Evolutionary conservation across 1,140 invertebrate species (phyloP), one percentile per base, ranked within the genome.

Genomic region (Hydropsyche tenuis): DNA sequence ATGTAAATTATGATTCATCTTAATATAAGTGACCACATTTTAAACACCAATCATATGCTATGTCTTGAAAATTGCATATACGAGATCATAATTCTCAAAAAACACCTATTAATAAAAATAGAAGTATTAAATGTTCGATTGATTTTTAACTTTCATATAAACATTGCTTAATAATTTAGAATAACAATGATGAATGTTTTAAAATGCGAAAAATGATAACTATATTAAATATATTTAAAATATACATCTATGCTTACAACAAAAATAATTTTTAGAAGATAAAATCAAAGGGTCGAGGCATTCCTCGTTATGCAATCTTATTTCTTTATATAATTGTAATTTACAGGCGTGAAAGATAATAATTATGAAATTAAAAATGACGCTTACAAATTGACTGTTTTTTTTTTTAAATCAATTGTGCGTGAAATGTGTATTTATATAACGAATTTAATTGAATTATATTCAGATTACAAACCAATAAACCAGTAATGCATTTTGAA

Each of bases 151-250:
- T 18, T 71, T 12, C 16, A 16, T 42, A 62, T 63, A 63, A 72
- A 64, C 66, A 74, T 74, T 74, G 73, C 65, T 74, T 74, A 69
- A 74, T 27, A 63, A 63, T 60, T 74, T 74, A 74, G 73, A 74
- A 73, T 73, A 73, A 68, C 72, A 73, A 66, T 37, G 64, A 73
- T 56, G 25, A 69, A 60, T 42, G 72, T 60, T 60, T 37, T 1
- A 27, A 60, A 60, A 60, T 23, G 12, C 23, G 20, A 12, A 60
- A n/a, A 60, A 25, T 60, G 22, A 60, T 25, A 60, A 60, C 56
- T 25, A 60, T 60, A 27, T 25, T 60, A 25, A 25, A 60, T 14
- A 27, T 27, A 22, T 60, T 65, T 65, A 42, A 65, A 65, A 65
- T 65, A 65, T 43, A 65, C 63, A 43, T 18, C 18, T 46, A 43